Evolutionary conservation across 1,140 invertebrate species (phyloP), one percentile per base, ranked within the genome.

Genomic region (Agrilus planipennis): DNA sequence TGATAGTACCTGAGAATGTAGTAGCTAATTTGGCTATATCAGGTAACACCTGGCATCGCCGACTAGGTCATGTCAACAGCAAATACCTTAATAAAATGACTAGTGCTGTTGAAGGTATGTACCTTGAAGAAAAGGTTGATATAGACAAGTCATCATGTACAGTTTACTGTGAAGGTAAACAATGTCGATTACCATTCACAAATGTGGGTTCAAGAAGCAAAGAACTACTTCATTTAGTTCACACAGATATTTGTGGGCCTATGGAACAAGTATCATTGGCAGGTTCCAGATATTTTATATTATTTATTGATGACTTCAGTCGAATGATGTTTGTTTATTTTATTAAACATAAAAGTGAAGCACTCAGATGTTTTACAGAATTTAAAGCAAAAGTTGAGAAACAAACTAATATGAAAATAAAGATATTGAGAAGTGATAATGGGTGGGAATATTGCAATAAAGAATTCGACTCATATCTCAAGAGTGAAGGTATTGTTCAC

Each of bases 381-480:
- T 46, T 48, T n/a, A n/a, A 25, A 25, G 23, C 23, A 7, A 25
- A 7, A 50, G 40, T 31, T n/a, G n/a, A n/a, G n/a, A n/a, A n/a
- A n/a, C n/a, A n/a, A n/a, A n/a, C n/a, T n/a, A n/a, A n/a, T n/a
- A 51, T 45, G 2, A 54, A 51, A 29, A 47, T 63, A 14, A 61
- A 62, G 46, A 41, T 38, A 7, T 9, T 64, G 17, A 30, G 52
- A 32, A 55, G 44, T 14, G 61, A 64, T 29, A 65, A 65, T 49
- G 67, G 63, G 21, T 47, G 15, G 16, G 63, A 68, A 52, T 68
- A 48, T 42, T 15, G 47, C 6, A 58, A 55, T 43, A 32, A 36
- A 31, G 17, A 46, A 19, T 36, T 64, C 10, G 28, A 47, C 7
- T 31, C 35, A 35, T 44, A 31, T 21, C 45, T 60, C 11, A 42